Conservation (phyloP, 2,113 vertebrate species). For the Bubo scandiacus region DNA sequence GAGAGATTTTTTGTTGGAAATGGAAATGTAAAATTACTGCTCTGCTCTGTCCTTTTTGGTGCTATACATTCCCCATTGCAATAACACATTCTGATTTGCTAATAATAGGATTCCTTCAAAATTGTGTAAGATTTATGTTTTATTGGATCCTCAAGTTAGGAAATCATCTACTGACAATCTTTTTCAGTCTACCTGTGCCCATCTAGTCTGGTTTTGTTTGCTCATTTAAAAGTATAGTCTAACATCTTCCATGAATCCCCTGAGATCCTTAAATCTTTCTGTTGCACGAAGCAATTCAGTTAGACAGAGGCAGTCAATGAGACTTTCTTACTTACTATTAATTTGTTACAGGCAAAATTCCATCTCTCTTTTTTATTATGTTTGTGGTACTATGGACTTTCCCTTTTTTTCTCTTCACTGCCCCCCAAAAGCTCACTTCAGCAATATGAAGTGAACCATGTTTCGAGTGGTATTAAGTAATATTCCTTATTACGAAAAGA, state of each 20-base stretch:
- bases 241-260: neutral
- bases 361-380: slow-evolving; percentile 33
- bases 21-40: neutral
- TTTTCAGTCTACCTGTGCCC: neutral
- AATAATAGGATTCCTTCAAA: neutral
- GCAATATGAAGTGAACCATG: slow-evolving; percentile 35
- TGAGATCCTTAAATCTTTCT: slow-evolving; percentile 28
- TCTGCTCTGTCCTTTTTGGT: neutral
- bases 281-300: slow-evolving; percentile 18
- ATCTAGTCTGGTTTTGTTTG: slow-evolving; percentile 31
- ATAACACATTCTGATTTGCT: neutral
- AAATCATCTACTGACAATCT: neutral
- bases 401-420: neutral
- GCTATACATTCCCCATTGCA: neutral
- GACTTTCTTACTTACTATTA: slow-evolving; percentile 46
- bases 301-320: slow-evolving; percentile 29
- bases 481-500: slow-evolving; percentile 48
- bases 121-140: neutral
- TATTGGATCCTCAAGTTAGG: slow-evolving; percentile 6
- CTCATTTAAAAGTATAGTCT: slow-evolving; percentile 34
- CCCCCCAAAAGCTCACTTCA: slow-evolving; percentile 51
- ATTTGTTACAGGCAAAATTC: slow-evolving; percentile 53
- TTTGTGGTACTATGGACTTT: slow-evolving; percentile 40
- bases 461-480: slow-evolving; percentile 44
- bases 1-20: neutral